phyloP scores from a whole-genome alignment of 2,113 vertebrate species.

The Nesogale talazaci region DNA sequence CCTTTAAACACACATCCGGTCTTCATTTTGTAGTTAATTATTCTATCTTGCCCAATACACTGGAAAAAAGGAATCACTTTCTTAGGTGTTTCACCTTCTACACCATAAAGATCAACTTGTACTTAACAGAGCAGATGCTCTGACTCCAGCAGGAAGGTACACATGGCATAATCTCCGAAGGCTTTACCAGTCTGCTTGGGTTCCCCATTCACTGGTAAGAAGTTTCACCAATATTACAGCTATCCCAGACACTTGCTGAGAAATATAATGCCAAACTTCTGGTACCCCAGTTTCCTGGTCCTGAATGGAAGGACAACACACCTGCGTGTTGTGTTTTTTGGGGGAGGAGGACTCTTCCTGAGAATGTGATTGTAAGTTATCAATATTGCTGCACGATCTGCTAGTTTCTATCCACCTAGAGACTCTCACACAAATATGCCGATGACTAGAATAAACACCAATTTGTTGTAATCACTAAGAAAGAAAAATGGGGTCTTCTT shows the following conservation, averaged over 20 bases:
- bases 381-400: background rate
- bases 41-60: background rate
- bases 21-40: constrained; percentile 48
- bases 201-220: background rate
- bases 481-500: background rate
- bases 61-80: constrained; percentile 20
- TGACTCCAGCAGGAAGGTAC: background rate
- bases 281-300: background rate
- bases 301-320: background rate
- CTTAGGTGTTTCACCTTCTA: background rate
- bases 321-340: background rate
- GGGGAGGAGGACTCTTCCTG: background rate
- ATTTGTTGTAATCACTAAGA: background rate
- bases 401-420: background rate
- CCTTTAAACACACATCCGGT: background rate
- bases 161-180: background rate
- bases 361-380: background rate
- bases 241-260: background rate
- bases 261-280: background rate
- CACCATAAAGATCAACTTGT: background rate
- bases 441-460: background rate
- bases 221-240: background rate
- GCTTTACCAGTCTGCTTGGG: background rate
- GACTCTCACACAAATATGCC: background rate
- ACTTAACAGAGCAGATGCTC: background rate